Evolutionary conservation across 2,113 vertebrate species (phyloP).

Genomic region (Clarias magur): DNA sequence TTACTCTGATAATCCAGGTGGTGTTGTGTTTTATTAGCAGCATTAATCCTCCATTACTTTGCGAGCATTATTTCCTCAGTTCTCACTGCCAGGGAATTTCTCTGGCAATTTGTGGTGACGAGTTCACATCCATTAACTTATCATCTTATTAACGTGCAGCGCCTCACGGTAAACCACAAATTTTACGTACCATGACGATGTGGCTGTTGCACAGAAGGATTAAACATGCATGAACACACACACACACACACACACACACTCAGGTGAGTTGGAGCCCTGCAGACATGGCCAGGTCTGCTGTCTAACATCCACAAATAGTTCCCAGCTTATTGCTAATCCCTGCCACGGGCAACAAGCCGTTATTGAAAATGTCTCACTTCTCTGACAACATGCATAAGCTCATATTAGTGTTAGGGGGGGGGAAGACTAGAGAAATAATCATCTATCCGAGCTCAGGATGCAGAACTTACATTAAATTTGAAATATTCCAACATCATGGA

Average conservation of each 20-base stretch:
- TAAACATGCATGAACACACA: slow-evolving; percentile 18
- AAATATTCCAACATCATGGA: slow-evolving; percentile 65
- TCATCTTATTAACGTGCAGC: slow-evolving; percentile 31
- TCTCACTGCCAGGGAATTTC: slow-evolving; percentile 36
- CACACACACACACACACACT: neutral
- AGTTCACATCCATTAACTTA: slow-evolving; percentile 41
- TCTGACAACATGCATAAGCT: slow-evolving; percentile 65
- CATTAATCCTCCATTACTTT: slow-evolving; percentile 37
- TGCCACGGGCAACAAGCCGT: slow-evolving; percentile 67
- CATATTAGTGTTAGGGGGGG: slow-evolving; percentile 58
- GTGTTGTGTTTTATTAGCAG: slow-evolving; percentile 35
- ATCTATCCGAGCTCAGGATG: slow-evolving; percentile 54
- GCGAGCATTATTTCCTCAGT: slow-evolving; percentile 36
- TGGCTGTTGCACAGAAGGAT: slow-evolving; percentile 35
- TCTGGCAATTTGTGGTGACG: slow-evolving; percentile 26
- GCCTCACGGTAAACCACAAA: slow-evolving; percentile 29
- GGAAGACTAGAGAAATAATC: slow-evolving; percentile 60
- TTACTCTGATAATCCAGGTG: slow-evolving; percentile 42
- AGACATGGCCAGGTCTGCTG: slow-evolving; percentile 69
- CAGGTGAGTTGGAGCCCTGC: slow-evolving; percentile 51
- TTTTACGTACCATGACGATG: slow-evolving; percentile 12
- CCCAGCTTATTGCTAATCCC: slow-evolving; percentile 69
- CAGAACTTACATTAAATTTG: slow-evolving; percentile 59
- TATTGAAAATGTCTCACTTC: slow-evolving; percentile 75
- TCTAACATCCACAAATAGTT: slow-evolving; percentile 66